These are phyloP conservation scores for Phyllopteryx taeniolatus DNA, from an alignment of 2,113 vertebrate genomes.

Conservation along the genomic window DNA sequence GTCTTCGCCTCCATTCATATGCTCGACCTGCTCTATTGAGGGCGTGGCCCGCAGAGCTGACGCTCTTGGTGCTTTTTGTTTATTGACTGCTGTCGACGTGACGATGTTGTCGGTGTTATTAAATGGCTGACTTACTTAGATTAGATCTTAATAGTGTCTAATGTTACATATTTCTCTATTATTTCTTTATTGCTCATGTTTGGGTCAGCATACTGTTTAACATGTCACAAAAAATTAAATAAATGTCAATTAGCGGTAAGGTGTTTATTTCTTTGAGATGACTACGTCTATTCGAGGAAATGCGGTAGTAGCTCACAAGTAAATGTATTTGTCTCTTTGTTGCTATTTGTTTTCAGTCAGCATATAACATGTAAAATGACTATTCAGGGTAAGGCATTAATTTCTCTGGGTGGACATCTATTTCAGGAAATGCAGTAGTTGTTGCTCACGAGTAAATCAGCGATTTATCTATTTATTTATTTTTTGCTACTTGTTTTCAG, in stretches of 20 bases:
- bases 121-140: background rate
- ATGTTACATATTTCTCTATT: too few relatives aligned
- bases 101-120: background rate
- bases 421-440: background rate
- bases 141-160: background rate
- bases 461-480: too few relatives aligned
- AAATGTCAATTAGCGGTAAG: background rate
- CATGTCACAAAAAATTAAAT: background rate
- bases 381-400: background rate
- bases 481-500: too few relatives aligned
- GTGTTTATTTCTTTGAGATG: background rate
- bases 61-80: constrained; percentile 22
- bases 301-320: background rate
- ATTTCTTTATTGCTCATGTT: background rate
- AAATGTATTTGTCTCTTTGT: background rate
- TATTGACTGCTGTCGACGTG: background rate
- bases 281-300: background rate
- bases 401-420: background rate
- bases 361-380: background rate
- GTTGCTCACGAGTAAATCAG: too few relatives aligned
- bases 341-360: background rate
- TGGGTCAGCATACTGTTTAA: background rate
- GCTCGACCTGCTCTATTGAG: background rate
- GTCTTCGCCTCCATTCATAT: background rate
- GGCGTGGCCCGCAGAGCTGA: constrained; percentile 33